phyloP scores from a whole-genome alignment of 2,888 invertebrate genomes.

The Falcaria lacertinaria region DNA sequence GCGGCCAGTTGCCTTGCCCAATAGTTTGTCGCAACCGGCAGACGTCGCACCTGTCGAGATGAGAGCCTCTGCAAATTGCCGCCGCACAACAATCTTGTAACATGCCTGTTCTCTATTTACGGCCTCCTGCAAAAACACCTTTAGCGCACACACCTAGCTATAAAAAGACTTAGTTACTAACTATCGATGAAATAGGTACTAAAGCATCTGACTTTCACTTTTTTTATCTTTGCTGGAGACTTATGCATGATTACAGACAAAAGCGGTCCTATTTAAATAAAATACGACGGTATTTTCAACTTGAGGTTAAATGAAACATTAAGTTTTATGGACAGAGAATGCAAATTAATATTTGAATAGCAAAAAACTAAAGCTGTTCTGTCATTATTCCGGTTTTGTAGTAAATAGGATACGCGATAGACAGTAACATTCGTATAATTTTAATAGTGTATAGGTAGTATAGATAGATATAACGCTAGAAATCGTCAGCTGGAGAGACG shows the following conservation, averaged over 20 bases:
- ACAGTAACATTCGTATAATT: background rate
- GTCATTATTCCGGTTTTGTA: constrained; percentile 4
- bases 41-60: constrained; percentile 73
- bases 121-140: constrained; percentile 16
- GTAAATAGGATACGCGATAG: constrained; percentile 4
- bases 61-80: constrained; percentile 62
- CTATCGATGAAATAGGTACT: constrained; percentile 19
- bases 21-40: constrained; percentile 71
- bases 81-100: constrained; percentile 45
- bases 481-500: constrained; percentile 59
- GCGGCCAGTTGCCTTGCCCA: constrained; percentile 63
- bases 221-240: constrained; percentile 25
- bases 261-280: constrained; percentile 45
- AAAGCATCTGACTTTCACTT: constrained; percentile 43
- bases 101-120: constrained; percentile 31
- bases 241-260: constrained; percentile 31
- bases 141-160: constrained; percentile 4
- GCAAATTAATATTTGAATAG: constrained; percentile 22
- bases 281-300: constrained; percentile 20
- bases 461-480: constrained; percentile 49
- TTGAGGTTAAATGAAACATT: constrained; percentile 15
- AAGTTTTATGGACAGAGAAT: constrained; percentile 21
- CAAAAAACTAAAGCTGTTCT: constrained; percentile 5
- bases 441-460: constrained; percentile 18
- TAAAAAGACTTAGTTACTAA: background rate